A percentile compares a stretch with the other conserved stretches of the same genome.
These are phyloP conservation scores for Hydrolagus affinis DNA, from an alignment of 2,113 vertebrate genomes.

Conservation along the genomic window DNA sequence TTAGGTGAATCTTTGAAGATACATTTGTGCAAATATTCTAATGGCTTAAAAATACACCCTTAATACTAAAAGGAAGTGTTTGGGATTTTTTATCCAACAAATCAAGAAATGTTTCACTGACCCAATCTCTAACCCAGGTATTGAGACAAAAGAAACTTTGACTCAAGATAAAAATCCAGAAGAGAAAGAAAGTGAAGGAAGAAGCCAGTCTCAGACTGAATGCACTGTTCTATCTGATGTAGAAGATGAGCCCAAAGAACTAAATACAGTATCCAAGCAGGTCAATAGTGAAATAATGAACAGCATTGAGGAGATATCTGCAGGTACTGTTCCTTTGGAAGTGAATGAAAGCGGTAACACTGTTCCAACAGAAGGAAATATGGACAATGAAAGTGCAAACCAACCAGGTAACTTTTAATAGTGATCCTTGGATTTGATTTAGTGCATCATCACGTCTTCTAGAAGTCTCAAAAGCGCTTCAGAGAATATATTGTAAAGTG, in stretches of 20 bases:
- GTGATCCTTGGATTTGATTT: too few species aligned
- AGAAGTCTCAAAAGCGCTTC: too few species aligned
- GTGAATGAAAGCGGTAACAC: neutral
- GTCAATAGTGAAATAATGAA: neutral
- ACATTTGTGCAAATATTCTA: too few species aligned
- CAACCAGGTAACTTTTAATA: neutral
- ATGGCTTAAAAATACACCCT: too few species aligned
- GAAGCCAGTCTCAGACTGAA: conserved; percentile 3
- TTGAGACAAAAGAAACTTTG: neutral
- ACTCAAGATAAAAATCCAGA: neutral
- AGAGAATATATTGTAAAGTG: too few species aligned
- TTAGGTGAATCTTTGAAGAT: too few species aligned
- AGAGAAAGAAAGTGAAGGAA: neutral
- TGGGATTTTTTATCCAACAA: too few species aligned
- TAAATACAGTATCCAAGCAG: neutral
- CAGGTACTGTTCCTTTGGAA: neutral
- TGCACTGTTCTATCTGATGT: conserved; percentile 1
- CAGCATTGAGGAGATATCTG: neutral
- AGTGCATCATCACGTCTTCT: too few species aligned
- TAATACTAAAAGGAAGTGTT: too few species aligned
- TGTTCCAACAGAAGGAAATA: neutral
- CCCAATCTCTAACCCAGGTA: neutral
- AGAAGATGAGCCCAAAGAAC: neutral
- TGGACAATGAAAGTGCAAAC: neutral
- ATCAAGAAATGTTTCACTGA: neutral